phyloP scores from a whole-genome alignment of 2,888 invertebrate species.

The Pycnomerus fuliginosus region DNA sequence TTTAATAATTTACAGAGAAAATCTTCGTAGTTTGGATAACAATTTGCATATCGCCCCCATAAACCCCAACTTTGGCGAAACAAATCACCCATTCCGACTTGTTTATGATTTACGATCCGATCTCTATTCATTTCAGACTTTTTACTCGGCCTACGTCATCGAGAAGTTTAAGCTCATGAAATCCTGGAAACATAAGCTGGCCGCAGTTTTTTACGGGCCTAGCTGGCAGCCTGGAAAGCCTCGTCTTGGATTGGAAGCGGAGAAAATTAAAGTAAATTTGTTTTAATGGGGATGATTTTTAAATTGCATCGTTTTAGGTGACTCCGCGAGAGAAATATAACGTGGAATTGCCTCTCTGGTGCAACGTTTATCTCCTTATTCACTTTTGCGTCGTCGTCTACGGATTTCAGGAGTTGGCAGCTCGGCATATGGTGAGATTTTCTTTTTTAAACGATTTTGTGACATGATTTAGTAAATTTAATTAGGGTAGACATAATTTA shows the following conservation, averaged over 20 bases:
- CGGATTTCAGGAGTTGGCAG: slow-evolving; percentile 66
- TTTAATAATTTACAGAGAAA: too few relatives aligned
- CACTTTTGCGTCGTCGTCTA: slow-evolving; percentile 68
- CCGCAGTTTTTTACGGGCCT: slow-evolving; percentile 78
- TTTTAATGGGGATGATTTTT: background rate
- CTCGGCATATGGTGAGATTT: slow-evolving; percentile 60
- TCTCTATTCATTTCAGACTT: slow-evolving; percentile 67
- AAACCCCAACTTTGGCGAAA: too few relatives aligned
- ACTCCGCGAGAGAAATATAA: slow-evolving; percentile 67
- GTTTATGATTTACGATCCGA: too few relatives aligned
- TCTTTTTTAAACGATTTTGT: too few relatives aligned
- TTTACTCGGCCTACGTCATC: slow-evolving; percentile 70
- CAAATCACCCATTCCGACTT: too few relatives aligned
- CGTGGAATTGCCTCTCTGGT: slow-evolving; percentile 65
- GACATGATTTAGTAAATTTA: too few relatives aligned
- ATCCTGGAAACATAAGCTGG: slow-evolving; percentile 64
- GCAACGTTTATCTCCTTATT: slow-evolving; percentile 63
- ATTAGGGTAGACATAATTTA: too few relatives aligned
- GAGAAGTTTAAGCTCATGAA: slow-evolving; percentile 62
- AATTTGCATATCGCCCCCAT: too few relatives aligned
- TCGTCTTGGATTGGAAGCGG: slow-evolving; percentile 71
- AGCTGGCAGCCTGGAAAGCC: slow-evolving; percentile 84
- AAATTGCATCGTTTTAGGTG: slow-evolving; percentile 53
- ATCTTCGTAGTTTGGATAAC: too few relatives aligned
- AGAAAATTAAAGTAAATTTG: slow-evolving; percentile 69